Evolutionary conservation across 2,113 vertebrate species (phyloP).

Genomic region (Ageneiosus marmoratus): DNA sequence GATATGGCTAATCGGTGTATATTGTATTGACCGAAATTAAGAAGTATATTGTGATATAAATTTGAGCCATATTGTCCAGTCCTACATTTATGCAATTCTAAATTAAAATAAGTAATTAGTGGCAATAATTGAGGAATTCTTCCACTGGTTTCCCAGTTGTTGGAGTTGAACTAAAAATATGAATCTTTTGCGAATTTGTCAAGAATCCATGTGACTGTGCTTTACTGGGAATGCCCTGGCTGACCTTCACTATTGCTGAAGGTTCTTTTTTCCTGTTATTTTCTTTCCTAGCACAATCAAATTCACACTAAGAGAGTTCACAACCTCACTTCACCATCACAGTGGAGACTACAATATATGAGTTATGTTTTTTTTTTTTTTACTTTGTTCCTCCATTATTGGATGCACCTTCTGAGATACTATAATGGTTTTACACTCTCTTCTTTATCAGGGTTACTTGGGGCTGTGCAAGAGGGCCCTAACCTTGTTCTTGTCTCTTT

Average conservation of each 20-base stretch:
- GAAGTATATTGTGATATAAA: no score
- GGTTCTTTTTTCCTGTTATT: not conserved
- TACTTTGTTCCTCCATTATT: not conserved
- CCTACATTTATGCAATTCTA: not conserved
- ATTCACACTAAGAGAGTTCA: conserved; percentile 2
- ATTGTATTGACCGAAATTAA: no score
- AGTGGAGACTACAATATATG: not conserved
- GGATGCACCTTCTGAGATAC: not conserved
- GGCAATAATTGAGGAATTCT: not conserved
- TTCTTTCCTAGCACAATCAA: not conserved
- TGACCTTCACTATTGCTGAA: not conserved
- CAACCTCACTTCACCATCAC: not conserved
- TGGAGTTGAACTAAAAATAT: not conserved
- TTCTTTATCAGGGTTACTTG: not conserved
- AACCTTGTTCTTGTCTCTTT: not conserved
- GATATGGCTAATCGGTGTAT: no score
- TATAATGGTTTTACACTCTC: not conserved
- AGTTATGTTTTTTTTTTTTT: not conserved
- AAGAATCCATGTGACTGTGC: not conserved
- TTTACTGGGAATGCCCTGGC: not conserved
- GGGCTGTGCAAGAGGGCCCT: not conserved
- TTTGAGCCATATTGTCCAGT: no score
- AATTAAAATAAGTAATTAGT: not conserved
- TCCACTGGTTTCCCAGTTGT: not conserved
- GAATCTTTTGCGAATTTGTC: not conserved